These are phyloP conservation scores for crab-eating macaque (Macaca fascicularis) DNA, from an alignment of 2,113 vertebrate genomes.

Conservation along the genomic window DNA sequence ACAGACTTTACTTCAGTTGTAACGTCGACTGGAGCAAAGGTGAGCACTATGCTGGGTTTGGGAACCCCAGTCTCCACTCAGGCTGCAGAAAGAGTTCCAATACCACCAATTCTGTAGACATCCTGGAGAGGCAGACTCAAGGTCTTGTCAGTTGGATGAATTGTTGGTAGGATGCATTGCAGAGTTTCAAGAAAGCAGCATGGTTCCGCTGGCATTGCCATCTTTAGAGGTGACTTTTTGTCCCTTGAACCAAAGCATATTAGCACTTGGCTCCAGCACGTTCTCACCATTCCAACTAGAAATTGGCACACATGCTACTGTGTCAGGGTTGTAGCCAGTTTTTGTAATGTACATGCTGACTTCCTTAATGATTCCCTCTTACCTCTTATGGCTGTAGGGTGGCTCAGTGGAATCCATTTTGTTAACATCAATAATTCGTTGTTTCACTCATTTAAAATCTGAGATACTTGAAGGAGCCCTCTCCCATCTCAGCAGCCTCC, in stretches of 20 bases:
- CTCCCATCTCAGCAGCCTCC: neutral
- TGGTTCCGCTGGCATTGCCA: neutral
- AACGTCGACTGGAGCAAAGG: neutral
- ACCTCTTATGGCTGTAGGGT: neutral
- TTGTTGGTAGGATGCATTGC: neutral
- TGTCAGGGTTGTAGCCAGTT: neutral
- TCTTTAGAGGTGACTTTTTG: neutral
- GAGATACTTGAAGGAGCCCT: neutral
- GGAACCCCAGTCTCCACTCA: neutral
- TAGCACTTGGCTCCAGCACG: neutral
- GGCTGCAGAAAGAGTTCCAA: too few relatives aligned
- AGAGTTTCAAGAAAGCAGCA: neutral
- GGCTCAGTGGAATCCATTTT: neutral
- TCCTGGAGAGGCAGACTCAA: neutral
- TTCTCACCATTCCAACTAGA: neutral
- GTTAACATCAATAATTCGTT: neutral
- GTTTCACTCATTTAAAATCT: neutral
- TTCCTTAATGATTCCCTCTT: slow-evolving; percentile 71
- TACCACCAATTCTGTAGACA: neutral
- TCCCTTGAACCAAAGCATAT: neutral
- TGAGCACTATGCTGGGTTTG: neutral
- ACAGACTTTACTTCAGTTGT: neutral
- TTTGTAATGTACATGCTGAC: slow-evolving; percentile 60
- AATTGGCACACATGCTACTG: neutral
- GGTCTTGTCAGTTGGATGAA: neutral